Evolutionary conservation across 2,113 vertebrate species (phyloP).

Genomic region (Grammatotria lemairii): DNA sequence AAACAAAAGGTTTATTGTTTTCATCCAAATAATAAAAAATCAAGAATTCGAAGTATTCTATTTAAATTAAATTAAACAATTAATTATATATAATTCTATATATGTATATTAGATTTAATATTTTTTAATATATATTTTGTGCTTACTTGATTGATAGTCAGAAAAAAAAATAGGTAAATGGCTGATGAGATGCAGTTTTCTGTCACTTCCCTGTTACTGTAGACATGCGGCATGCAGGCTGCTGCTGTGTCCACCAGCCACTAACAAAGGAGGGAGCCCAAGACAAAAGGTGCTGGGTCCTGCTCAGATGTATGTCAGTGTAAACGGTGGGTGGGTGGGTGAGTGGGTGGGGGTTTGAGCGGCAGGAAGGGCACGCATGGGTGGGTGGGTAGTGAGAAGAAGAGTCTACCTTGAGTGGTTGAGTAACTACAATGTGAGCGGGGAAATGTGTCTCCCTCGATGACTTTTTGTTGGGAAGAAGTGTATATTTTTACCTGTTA

Average conservation of each 20-base stretch:
- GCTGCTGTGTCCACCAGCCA: slow-evolving; percentile 51
- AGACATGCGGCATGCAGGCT: slow-evolving; percentile 22
- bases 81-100: background rate
- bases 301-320: slow-evolving; percentile 61
- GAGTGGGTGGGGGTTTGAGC: background rate
- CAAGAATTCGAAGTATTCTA: background rate
- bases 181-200: background rate
- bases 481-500: background rate
- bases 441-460: background rate
- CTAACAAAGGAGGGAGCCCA: slow-evolving; percentile 61
- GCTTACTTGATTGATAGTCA: background rate
- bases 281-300: slow-evolving; percentile 65
- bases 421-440: background rate
- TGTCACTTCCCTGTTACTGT: background rate
- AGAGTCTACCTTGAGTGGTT: slow-evolving; percentile 1
- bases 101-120: background rate
- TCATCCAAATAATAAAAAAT: background rate
- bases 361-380: background rate
- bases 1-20: background rate
- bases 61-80: background rate
- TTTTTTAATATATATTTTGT: background rate
- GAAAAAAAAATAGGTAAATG: background rate
- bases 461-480: background rate
- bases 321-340: background rate
- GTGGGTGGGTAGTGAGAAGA: background rate